Evolutionary conservation across 2,113 vertebrate genomes (phyloP).

Genomic region (Delphinapterus leucas): DNA sequence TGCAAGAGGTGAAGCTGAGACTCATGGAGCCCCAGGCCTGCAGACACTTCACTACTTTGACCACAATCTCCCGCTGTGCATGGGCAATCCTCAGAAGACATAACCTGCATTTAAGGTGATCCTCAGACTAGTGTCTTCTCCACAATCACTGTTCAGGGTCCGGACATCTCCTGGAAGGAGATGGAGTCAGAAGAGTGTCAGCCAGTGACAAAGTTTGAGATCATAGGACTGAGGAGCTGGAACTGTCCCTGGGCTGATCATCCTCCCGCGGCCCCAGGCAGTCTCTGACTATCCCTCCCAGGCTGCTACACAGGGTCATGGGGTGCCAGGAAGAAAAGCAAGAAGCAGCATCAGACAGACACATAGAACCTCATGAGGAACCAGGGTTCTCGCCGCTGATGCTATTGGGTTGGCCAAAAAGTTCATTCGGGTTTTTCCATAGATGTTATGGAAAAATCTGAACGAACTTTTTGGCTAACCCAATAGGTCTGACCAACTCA

Average conservation of each 20-base stretch:
- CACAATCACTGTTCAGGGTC: background rate
- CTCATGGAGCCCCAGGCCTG: slow-evolving; percentile 47
- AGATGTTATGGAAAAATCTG: no score
- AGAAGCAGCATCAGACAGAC: background rate
- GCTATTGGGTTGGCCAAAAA: background rate
- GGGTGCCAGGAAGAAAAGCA: background rate
- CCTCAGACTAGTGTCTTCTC: background rate
- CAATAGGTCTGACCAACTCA: background rate
- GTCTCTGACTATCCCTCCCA: background rate
- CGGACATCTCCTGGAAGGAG: background rate
- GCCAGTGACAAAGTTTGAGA: background rate
- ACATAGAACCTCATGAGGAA: background rate
- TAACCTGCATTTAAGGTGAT: slow-evolving; percentile 51
- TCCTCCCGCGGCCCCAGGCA: background rate
- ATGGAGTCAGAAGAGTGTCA: background rate
- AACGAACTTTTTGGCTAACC: no score
- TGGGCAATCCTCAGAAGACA: slow-evolving; percentile 35
- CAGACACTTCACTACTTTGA: accelerated
- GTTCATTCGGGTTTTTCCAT: no score
- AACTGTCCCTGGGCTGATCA: background rate
- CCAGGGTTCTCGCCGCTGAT: background rate
- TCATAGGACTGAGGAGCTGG: background rate
- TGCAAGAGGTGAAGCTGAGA: slow-evolving; percentile 54
- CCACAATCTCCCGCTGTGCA: slow-evolving; percentile 41
- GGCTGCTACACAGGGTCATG: background rate